Conservation (phyloP, 1,140 invertebrate species). For the Nylanderia fulva region DNA sequence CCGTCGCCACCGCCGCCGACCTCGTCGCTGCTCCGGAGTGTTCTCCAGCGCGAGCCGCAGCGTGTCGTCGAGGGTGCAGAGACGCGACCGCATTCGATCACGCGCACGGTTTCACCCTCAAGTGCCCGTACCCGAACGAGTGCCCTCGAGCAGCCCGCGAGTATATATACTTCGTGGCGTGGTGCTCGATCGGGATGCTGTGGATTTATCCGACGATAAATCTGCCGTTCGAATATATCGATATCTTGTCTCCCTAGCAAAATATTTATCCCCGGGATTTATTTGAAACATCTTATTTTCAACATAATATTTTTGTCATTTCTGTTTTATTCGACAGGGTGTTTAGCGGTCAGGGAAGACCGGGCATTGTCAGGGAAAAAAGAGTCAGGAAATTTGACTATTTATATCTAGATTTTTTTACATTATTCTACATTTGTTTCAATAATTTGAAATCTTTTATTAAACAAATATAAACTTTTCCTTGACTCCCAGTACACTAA, state of each 20-base stretch:
- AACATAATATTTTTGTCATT: too few relatives aligned
- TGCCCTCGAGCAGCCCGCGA: slow-evolving; percentile 67
- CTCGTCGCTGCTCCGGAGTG: slow-evolving; percentile 20
- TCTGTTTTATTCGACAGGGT: too few relatives aligned
- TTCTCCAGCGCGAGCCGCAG: slow-evolving; percentile 46
- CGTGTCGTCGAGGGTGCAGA: slow-evolving; percentile 49
- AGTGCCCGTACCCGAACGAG: slow-evolving; percentile 70
- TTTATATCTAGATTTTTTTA: too few relatives aligned
- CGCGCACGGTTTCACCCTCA: slow-evolving; percentile 73
- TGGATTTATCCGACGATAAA: slow-evolving; percentile 23
- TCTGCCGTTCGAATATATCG: background rate
- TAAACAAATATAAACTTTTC: too few relatives aligned
- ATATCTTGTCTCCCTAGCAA: background rate
- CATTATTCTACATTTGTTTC: too few relatives aligned
- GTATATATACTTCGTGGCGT: slow-evolving; percentile 63
- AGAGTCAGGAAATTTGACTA: too few relatives aligned
- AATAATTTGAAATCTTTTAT: too few relatives aligned
- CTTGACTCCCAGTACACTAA: too few relatives aligned
- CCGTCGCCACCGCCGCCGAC: background rate
- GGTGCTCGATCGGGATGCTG: background rate
- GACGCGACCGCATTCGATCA: slow-evolving; percentile 64
- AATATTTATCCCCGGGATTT: background rate
- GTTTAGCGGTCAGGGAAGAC: too few relatives aligned
- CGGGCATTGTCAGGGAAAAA: too few relatives aligned
- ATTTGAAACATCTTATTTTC: too few relatives aligned